Percentiles rank a stretch among this genome's conserved stretches.
Evolutionary conservation across 2,888 invertebrate species (phyloP).

Genomic region (Oxytorus armatus): DNA sequence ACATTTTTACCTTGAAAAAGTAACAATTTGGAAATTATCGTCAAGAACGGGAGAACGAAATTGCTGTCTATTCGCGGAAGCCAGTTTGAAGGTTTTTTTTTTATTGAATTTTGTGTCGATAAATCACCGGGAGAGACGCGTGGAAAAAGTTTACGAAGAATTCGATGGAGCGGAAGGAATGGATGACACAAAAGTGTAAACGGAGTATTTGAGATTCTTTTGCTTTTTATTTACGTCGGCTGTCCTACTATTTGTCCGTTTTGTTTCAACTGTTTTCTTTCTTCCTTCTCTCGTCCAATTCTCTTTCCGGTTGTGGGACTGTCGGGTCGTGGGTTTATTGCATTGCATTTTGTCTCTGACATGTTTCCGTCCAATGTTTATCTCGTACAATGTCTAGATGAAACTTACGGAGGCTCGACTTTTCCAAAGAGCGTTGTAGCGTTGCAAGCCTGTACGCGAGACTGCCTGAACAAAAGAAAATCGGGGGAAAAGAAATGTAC

Average conservation of each 20-base stretch:
- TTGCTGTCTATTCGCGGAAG: too few relatives aligned
- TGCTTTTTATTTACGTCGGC: background rate
- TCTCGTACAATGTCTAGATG: too few relatives aligned
- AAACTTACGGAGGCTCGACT: background rate
- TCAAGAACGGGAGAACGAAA: too few relatives aligned
- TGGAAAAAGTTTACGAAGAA: background rate
- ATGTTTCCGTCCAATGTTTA: too few relatives aligned
- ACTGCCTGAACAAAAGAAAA: background rate
- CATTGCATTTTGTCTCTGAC: too few relatives aligned
- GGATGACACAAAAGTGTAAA: constrained; percentile 50
- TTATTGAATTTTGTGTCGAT: too few relatives aligned
- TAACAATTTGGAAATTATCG: too few relatives aligned
- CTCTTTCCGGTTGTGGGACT: background rate
- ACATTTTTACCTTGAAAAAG: too few relatives aligned
- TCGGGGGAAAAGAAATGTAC: background rate
- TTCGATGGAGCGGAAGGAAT: constrained; percentile 25
- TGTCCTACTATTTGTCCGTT: background rate
- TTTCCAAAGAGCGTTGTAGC: background rate
- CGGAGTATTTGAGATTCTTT: constrained; percentile 39
- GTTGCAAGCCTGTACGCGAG: constrained; percentile 1
- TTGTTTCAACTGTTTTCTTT: background rate
- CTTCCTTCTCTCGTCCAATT: constrained; percentile 11
- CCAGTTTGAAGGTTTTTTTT: too few relatives aligned
- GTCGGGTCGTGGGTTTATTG: background rate
- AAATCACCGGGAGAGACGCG: background rate